Percentiles rank a stretch among this genome's conserved stretches.
Evolutionary conservation across 2,888 invertebrate species (phyloP).

Genomic region (Gymnoscelis rufifasciata): DNA sequence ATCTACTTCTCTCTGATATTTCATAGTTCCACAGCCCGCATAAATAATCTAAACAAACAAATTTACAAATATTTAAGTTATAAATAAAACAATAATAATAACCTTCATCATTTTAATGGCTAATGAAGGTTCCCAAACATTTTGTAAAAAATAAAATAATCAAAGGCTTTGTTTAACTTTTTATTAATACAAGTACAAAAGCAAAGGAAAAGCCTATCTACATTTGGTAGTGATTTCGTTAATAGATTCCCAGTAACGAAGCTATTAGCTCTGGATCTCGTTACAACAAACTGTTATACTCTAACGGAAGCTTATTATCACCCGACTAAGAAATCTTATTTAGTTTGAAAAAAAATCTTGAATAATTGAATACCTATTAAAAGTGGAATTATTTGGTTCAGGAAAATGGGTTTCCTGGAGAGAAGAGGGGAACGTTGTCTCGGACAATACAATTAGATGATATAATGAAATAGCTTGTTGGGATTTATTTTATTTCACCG

Average conservation of each 20-base stretch:
- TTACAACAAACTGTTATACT: conserved; percentile 59
- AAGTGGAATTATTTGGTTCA: conserved; percentile 45
- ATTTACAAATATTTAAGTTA: too few species aligned
- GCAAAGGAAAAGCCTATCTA: conserved; percentile 3
- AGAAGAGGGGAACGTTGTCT: neutral
- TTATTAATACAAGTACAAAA: neutral
- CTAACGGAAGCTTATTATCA: conserved; percentile 70
- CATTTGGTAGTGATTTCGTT: conserved; percentile 44
- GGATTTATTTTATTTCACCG: too few species aligned
- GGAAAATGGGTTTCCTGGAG: conserved; percentile 37
- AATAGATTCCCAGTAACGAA: conserved; percentile 53
- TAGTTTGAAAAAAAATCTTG: conserved; percentile 68
- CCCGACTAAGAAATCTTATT: conserved; percentile 69
- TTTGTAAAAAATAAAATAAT: too few species aligned
- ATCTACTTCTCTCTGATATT: too few species aligned
- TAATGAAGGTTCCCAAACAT: too few species aligned
- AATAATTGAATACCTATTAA: conserved; percentile 71
- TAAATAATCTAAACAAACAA: too few species aligned
- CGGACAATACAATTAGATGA: too few species aligned
- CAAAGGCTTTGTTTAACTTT: neutral
- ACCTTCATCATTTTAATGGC: too few species aligned
- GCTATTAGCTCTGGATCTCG: conserved; percentile 51
- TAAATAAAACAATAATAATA: too few species aligned
- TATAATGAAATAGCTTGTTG: too few species aligned
- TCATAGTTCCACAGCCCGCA: too few species aligned